phyloP scores from a whole-genome alignment of 2,888 invertebrate genomes.

The Stratiomys singularior region DNA sequence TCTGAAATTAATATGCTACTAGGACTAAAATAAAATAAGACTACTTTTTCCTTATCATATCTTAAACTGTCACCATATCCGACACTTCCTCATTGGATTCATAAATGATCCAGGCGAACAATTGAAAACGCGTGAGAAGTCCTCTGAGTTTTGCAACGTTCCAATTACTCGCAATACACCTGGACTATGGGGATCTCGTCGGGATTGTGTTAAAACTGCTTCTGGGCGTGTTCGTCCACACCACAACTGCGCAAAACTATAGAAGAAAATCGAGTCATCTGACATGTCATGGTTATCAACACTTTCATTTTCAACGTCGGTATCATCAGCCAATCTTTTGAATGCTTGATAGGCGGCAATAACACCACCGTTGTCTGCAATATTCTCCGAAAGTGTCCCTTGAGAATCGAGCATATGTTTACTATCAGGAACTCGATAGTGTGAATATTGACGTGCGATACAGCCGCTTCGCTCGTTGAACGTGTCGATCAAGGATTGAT shows the following conservation, averaged over 20 bases:
- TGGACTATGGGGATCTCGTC: slow-evolving; percentile 80
- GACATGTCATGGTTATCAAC: slow-evolving; percentile 75
- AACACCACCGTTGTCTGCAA: slow-evolving; percentile 92
- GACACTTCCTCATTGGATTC: slow-evolving; percentile 78
- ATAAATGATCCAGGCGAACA: slow-evolving; percentile 74
- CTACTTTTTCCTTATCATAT: neutral
- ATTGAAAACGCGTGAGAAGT: slow-evolving; percentile 74
- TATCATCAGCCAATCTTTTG: slow-evolving; percentile 70
- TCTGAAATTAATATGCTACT: too few relatives aligned
- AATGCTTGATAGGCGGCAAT: slow-evolving; percentile 88
- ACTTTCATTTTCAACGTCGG: slow-evolving; percentile 64
- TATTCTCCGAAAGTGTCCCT: slow-evolving; percentile 84
- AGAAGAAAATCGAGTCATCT: slow-evolving; percentile 81
- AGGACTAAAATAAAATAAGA: too few relatives aligned
- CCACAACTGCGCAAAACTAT: slow-evolving; percentile 86
- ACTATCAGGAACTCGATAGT: slow-evolving; percentile 79
- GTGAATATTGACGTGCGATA: slow-evolving; percentile 82
- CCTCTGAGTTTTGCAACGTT: slow-evolving; percentile 75
- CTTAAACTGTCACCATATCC: slow-evolving; percentile 70
- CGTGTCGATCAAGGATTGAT: slow-evolving; percentile 72
- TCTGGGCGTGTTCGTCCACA: slow-evolving; percentile 80
- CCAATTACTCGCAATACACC: slow-evolving; percentile 79
- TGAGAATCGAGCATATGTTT: slow-evolving; percentile 75
- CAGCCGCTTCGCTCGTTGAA: slow-evolving; percentile 78
- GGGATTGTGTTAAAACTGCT: slow-evolving; percentile 76